phyloP scores from a whole-genome alignment of 2,113 vertebrate species.

The Butorides virescens region DNA sequence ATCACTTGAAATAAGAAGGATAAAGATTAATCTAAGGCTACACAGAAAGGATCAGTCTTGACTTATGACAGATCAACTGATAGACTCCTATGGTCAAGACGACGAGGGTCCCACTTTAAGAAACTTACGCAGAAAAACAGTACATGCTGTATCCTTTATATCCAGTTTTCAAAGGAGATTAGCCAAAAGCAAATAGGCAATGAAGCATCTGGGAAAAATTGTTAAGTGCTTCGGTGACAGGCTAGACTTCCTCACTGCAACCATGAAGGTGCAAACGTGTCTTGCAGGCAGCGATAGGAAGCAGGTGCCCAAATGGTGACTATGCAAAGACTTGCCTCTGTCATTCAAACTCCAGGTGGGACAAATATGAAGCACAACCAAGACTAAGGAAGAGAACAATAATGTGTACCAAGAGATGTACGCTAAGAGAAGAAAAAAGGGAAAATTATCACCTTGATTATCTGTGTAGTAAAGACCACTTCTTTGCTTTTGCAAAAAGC shows the following conservation, averaged over 20 bases:
- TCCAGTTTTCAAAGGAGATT: background rate
- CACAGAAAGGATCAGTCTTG: background rate
- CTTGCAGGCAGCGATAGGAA: background rate
- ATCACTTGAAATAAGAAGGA: background rate
- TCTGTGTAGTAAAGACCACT: background rate
- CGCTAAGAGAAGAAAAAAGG: background rate
- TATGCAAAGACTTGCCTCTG: background rate
- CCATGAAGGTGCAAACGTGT: rapidly evolving
- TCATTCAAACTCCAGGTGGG: background rate
- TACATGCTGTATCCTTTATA: rapidly evolving
- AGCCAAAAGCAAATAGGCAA: background rate
- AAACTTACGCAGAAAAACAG: background rate
- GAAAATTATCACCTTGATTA: background rate
- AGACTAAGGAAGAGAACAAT: background rate
- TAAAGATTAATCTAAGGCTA: background rate
- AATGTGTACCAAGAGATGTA: background rate
- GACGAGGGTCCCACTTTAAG: background rate
- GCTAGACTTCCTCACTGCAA: background rate
- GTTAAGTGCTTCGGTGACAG: background rate
- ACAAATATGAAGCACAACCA: background rate
- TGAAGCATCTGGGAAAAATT: background rate
- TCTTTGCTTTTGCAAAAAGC: background rate
- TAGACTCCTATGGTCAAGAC: background rate
- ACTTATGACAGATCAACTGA: background rate
- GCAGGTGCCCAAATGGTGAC: background rate